Evolutionary conservation across 2,113 vertebrate genomes (phyloP).

Genomic region (Emydura subglobosa): DNA sequence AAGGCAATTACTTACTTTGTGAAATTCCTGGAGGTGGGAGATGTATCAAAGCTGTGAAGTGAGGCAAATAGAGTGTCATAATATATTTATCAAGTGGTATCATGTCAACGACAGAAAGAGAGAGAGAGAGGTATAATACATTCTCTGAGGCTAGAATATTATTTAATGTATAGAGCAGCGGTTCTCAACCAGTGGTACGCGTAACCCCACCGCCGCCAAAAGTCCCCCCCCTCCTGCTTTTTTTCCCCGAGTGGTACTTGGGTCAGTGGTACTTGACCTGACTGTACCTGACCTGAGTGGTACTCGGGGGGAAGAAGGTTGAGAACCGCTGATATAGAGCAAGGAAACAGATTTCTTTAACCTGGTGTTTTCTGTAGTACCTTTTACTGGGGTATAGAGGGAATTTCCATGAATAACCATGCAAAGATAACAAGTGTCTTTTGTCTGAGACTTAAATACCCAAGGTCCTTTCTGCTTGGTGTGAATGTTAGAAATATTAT

Average conservation of each 20-base stretch:
- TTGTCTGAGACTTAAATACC: not conserved
- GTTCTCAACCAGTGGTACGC: too few relatives aligned
- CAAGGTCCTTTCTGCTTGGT: not conserved
- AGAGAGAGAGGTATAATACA: constrained; percentile 8
- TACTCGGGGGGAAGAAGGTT: too few relatives aligned
- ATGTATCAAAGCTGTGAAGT: not conserved
- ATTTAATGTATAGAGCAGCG: not conserved
- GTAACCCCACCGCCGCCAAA: too few relatives aligned
- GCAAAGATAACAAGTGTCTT: not conserved
- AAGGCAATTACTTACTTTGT: constrained; percentile 24
- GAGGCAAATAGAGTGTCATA: not conserved
- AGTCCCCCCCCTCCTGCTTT: too few relatives aligned
- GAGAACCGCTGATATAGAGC: not conserved
- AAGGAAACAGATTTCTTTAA: constrained; percentile 1
- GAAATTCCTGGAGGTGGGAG: constrained; percentile 24
- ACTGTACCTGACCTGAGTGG: too few relatives aligned
- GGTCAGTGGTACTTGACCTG: too few relatives aligned
- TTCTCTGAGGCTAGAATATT: not conserved
- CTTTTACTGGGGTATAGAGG: not conserved
- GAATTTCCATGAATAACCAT: not conserved
- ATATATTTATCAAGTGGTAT: not conserved
- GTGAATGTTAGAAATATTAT: not conserved
- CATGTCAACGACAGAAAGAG: not conserved
- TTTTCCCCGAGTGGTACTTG: too few relatives aligned
- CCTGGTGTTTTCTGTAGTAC: not conserved